Conservation (phyloP, 2,113 vertebrate genomes). For the Turnix velox region DNA sequence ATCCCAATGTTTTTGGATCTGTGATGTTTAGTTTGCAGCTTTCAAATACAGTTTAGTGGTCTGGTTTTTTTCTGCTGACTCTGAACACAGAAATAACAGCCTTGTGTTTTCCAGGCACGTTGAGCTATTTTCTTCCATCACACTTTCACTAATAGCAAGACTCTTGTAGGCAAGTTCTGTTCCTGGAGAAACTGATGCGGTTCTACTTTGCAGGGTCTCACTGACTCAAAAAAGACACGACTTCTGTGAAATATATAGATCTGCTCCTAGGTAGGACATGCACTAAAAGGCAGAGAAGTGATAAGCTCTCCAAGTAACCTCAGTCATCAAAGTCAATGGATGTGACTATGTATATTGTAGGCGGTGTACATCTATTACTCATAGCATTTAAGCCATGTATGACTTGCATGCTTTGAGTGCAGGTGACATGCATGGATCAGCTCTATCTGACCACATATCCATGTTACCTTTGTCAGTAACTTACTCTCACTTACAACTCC, state of each 20-base stretch:
- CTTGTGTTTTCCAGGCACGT: not conserved
- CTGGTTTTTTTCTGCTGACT: not conserved
- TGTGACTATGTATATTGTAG: not conserved
- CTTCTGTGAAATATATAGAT: not conserved
- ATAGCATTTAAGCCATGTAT: rapidly evolving
- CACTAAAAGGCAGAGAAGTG: not conserved
- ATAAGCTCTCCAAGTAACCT: not conserved
- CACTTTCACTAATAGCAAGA: not conserved
- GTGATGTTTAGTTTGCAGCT: not conserved
- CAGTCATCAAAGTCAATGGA: not conserved
- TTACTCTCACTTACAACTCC: not conserved
- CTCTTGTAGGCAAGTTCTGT: not conserved
- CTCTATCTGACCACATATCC: not conserved
- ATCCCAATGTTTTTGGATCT: not conserved
- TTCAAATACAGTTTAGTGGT: not conserved
- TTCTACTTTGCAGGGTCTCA: not conserved
- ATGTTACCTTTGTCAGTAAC: not conserved
- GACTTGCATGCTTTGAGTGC: not conserved
- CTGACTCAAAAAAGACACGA: not conserved
- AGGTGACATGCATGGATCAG: not conserved
- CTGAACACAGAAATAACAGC: not conserved
- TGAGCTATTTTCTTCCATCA: not conserved
- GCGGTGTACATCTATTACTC: no score
- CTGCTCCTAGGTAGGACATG: not conserved
- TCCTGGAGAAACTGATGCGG: not conserved